Evolutionary conservation across 2,113 vertebrate genomes (phyloP).

Genomic region (Pan troglodytes): NHGRI_mPanTro3-v2.1_pri NC_072411.2:107164501-107165000

Average conservation of each 20-base stretch:
- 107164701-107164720: background rate
- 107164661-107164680: background rate
- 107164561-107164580: background rate
- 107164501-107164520: background rate
- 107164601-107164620: background rate
- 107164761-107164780: background rate
- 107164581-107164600: background rate
- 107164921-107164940: background rate
- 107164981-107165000: background rate
- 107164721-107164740: background rate
- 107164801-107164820: no score
- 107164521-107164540: background rate
- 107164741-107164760: background rate
- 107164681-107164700: background rate
- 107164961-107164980: no score
- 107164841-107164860: background rate
- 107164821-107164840: background rate
- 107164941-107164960: background rate
- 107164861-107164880: background rate
- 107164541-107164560: background rate
- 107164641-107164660: background rate
- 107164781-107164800: no score
- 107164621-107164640: background rate
- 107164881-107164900: background rate
- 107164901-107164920: background rate